Base-by-base conservation (phyloP, 2,888 invertebrate species). In the Papilio gigon region DNA sequence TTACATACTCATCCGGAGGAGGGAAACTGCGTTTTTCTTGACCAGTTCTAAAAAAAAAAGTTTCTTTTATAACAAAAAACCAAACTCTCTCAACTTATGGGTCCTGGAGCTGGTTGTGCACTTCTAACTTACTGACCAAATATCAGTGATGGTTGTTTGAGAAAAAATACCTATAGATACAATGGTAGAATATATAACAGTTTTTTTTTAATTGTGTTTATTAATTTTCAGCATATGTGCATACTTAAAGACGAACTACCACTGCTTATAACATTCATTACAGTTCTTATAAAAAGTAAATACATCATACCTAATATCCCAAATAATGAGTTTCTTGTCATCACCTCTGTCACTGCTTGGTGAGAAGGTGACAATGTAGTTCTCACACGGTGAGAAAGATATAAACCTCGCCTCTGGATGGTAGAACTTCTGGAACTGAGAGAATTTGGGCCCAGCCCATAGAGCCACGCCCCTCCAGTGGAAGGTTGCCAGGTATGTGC, bases 351-450 rank as follows among this genome's bases (percentile, higher is more conserved):
- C 95, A 17, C 94, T 93, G 69, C 95, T 94, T 0, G 98, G 97
- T 40, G 98, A 97, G 85, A 98, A 99, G 0, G 98, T 98, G 1
- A 99, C 98, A 73, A 99, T 88, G 85, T 98, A 99, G 80, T 97
- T 97, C 92, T 99, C 99, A 87, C 97, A 97, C 0, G 99, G 99
- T 11, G 99, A 99, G 88, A 98, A 99, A 78, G 99, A 98, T 71
- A 99, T 97, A 79, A 97, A 97, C 79, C 98, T 97, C 0, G 99
- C 99, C 73, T 96, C 96, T 0, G 95, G 93, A 80, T 98, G 99
- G 70, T 94, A 95, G 86, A 99, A 99, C 82, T 97, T 96, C 84
- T 97, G 97, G 80, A 98, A 97, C 87, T 98, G 98, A 0, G 95
- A 94, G 90, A 98, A 99, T 78, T 95, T 95, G 27, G 97, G 97